Percentiles rank a stretch among this genome's conserved stretches.
Conservation (phyloP, 2,888 invertebrate genomes). For the Idaea biselata region DNA sequence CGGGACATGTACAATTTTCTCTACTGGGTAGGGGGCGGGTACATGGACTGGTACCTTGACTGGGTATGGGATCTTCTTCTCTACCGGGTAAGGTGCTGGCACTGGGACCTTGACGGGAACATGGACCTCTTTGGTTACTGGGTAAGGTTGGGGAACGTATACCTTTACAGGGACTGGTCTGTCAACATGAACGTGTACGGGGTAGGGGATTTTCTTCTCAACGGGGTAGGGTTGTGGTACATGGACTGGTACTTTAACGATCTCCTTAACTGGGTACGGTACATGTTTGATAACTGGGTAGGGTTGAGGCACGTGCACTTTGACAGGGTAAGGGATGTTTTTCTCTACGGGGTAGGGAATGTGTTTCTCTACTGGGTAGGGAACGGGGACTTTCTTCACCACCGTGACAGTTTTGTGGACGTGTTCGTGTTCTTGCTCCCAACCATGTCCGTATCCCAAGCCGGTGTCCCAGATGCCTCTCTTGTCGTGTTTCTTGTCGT, state of each 20-base stretch:
- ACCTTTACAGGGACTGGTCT: conserved; percentile 77
- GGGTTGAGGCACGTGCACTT: conserved; percentile 85
- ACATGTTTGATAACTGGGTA: conserved; percentile 85
- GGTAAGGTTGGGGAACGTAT: conserved; percentile 80
- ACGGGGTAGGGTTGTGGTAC: conserved; percentile 87
- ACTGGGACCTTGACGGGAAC: conserved; percentile 85
- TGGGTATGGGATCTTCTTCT: conserved; percentile 84
- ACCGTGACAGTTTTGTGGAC: conserved; percentile 86
- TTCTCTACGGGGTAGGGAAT: conserved; percentile 85
- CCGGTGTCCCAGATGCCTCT: conserved; percentile 83
- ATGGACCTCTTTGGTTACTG: conserved; percentile 82
- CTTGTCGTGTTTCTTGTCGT: conserved; percentile 87
- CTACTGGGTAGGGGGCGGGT: conserved; percentile 83
- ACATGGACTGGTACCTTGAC: conserved; percentile 82
- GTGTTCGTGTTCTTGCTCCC: conserved; percentile 68
- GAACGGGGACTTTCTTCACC: conserved; percentile 86
- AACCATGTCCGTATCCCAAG: conserved; percentile 68
- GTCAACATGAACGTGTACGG: conserved; percentile 76
- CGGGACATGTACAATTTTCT: conserved; percentile 79
- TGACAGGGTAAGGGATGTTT: conserved; percentile 81
- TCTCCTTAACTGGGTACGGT: conserved; percentile 84
- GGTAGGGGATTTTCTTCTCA: conserved; percentile 80
- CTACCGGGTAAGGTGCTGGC: conserved; percentile 85
- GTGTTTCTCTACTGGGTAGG: conserved; percentile 87
- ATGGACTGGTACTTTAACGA: conserved; percentile 81